These are phyloP conservation scores for Macrophya alboannulata DNA, from an alignment of 2,888 invertebrate species.

Conservation along the genomic window DNA sequence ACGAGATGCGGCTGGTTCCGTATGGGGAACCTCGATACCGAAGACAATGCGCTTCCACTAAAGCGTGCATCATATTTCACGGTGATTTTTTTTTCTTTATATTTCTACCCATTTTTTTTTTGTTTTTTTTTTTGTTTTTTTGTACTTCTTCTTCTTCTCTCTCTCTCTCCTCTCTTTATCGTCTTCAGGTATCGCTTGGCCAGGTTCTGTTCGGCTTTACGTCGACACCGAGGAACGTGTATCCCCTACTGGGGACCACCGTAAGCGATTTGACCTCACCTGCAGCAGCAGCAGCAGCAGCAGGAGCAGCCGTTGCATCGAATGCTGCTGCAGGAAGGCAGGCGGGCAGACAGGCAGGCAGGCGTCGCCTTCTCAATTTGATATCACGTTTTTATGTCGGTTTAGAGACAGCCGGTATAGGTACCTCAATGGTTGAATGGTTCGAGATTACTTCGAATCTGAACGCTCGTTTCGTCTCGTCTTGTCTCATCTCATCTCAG, in stretches of 20 bases:
- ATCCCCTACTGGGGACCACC: slow-evolving; percentile 47
- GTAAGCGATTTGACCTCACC: slow-evolving; percentile 52
- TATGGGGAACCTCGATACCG: slow-evolving; percentile 50
- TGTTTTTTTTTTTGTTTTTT: not conserved
- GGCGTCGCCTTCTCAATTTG: slow-evolving; percentile 35
- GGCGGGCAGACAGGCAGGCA: not conserved
- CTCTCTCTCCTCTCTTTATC: not conserved
- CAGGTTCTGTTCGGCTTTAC: not conserved
- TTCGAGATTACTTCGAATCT: slow-evolving; percentile 20
- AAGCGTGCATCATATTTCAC: slow-evolving; percentile 76
- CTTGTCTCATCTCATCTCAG: not conserved
- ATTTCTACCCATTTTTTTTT: not conserved
- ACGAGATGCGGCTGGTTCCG: slow-evolving; percentile 44
- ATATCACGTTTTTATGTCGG: slow-evolving; percentile 32
- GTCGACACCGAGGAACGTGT: slow-evolving; percentile 31
- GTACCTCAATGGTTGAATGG: slow-evolving; percentile 29
- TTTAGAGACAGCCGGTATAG: not conserved
- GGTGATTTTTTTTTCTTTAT: slow-evolving; percentile 55
- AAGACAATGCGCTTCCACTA: slow-evolving; percentile 71
- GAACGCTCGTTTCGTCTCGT: not conserved
- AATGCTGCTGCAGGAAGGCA: slow-evolving; percentile 1
- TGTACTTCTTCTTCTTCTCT: not conserved
- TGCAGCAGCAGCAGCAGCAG: not conserved
- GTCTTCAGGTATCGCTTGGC: slow-evolving; percentile 18
- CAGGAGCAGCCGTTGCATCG: slow-evolving; percentile 3